A percentile compares a stretch with the other conserved stretches of the same genome.
Conservation (phyloP, 2,797 vertebrate genomes). For the Paedocypris micromegethes region DNA sequence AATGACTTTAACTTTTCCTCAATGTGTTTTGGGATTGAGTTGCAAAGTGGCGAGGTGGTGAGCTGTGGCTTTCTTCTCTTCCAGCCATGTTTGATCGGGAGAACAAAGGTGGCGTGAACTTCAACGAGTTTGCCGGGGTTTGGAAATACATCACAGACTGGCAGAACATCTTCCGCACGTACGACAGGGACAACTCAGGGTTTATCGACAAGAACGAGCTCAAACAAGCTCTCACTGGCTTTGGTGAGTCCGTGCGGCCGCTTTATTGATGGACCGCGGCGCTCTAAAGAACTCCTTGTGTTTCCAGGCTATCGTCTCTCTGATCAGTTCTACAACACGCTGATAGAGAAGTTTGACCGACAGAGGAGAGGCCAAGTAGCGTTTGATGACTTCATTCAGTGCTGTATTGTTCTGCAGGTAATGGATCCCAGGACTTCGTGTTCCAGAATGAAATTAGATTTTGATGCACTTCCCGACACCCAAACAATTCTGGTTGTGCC, state of each 20-base stretch:
- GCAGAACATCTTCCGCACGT: conserved; percentile 97
- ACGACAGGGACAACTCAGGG: conserved; percentile 95
- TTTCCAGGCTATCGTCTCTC: conserved; percentile 88
- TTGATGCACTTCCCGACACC: no score
- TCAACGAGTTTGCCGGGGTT: conserved; percentile 93
- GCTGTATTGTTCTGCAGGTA: conserved; percentile 97
- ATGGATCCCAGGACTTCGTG: conserved; percentile 13
- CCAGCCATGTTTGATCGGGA: conserved; percentile 98
- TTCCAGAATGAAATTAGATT: no score
- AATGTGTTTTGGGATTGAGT: no score
- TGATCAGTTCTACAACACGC: conserved; percentile 91
- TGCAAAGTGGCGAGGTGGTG: no score
- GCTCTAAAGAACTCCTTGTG: conserved; percentile 9
- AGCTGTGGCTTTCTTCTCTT: neutral
- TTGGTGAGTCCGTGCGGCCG: conserved; percentile 78
- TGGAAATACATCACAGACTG: conserved; percentile 99
- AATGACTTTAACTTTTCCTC: no score
- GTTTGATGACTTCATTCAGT: conserved; percentile 98
- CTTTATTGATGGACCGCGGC: conserved; percentile 21
- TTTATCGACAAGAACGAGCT: conserved; percentile 97
- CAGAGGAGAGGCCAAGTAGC: conserved; percentile 94
- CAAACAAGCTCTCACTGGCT: conserved; percentile 94
- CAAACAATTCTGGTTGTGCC: no score
- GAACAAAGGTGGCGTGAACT: conserved; percentile 96
- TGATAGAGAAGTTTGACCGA: conserved; percentile 95